These are phyloP conservation scores for Microchrysa polita DNA, from an alignment of 2,888 invertebrate genomes.

Conservation along the genomic window DNA sequence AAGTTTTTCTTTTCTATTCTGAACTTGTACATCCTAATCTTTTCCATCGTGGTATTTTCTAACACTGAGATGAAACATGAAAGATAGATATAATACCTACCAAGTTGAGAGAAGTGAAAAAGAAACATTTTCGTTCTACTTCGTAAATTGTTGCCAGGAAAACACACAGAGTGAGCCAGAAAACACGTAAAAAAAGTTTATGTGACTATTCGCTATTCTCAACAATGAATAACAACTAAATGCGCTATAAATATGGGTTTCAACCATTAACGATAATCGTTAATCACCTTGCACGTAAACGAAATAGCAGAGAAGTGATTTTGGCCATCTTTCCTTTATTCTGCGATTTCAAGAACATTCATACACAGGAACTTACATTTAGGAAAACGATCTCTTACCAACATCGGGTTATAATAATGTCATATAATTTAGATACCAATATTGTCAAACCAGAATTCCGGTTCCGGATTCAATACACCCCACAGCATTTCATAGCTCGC, in stretches of 20 bases:
- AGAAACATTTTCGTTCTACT: neutral
- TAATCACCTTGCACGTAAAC: slow-evolving; percentile 12
- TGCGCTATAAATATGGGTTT: neutral
- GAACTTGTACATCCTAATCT: neutral
- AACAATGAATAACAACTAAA: neutral
- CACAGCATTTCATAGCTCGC: too few relatives aligned
- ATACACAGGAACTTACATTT: too few relatives aligned
- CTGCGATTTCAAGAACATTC: too few relatives aligned
- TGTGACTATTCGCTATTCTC: neutral
- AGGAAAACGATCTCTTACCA: too few relatives aligned
- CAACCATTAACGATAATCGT: slow-evolving; percentile 14
- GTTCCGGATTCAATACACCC: too few relatives aligned
- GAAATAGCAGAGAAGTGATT: neutral
- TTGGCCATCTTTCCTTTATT: too few relatives aligned
- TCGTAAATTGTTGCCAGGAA: neutral
- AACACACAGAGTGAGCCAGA: neutral
- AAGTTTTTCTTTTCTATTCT: slow-evolving; percentile 11
- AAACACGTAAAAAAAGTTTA: neutral
- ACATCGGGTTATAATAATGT: too few relatives aligned
- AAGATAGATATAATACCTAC: too few relatives aligned
- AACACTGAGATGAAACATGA: neutral
- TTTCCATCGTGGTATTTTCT: neutral
- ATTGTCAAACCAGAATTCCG: too few relatives aligned
- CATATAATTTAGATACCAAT: too few relatives aligned
- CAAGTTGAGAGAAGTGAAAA: neutral